These are phyloP conservation scores for Zeugodacus cucurbitae DNA, from an alignment of 1,140 invertebrate species.

Conservation along the genomic window DNA sequence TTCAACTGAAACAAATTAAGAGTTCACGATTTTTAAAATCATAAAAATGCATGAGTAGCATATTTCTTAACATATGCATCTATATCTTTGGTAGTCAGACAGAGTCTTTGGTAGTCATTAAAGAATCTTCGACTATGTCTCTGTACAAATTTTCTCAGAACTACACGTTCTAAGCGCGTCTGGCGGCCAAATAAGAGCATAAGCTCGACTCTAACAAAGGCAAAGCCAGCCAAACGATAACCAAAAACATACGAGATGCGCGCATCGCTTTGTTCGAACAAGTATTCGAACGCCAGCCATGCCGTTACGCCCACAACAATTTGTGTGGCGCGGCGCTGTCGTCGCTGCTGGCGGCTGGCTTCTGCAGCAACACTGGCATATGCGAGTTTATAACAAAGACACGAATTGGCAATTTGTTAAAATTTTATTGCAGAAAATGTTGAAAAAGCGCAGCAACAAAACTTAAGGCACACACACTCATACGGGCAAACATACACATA, in stretches of 20 bases:
- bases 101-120: not conserved
- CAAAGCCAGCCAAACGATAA: not conserved
- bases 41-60: not conserved
- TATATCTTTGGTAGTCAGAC: not conserved
- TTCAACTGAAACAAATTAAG: not conserved
- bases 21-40: not conserved
- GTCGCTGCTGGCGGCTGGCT: not conserved
- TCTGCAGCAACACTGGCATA: not conserved
- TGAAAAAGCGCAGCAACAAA: not conserved
- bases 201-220: not conserved
- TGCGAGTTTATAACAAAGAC: not conserved
- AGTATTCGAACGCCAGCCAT: not conserved
- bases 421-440: conserved; percentile 37
- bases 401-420: conserved; percentile 35
- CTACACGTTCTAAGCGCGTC: not conserved
- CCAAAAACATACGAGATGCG: not conserved
- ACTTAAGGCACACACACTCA: not conserved
- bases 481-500: no score
- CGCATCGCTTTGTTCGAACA: not conserved
- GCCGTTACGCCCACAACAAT: not conserved
- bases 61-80: not conserved
- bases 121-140: not conserved
- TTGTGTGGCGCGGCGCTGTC: not conserved
- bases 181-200: not conserved
- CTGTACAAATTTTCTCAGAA: not conserved